Conservation (phyloP, 2,888 invertebrate species). For the Gnatocerus cornutus region DNA sequence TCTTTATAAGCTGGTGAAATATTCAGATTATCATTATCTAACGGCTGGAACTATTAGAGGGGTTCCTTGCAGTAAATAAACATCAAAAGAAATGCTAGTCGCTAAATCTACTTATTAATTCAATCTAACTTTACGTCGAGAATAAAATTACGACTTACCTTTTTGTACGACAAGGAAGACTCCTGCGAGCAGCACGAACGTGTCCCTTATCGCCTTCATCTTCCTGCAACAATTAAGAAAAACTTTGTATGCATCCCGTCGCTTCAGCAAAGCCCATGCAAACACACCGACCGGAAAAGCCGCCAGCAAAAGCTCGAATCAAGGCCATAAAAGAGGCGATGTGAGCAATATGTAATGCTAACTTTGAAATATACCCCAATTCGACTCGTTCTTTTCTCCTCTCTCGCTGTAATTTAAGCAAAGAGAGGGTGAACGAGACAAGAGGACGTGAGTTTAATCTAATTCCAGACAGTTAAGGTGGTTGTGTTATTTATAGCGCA, state of each 20-base stretch:
- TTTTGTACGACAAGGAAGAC: slow-evolving; percentile 43
- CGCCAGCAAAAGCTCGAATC: slow-evolving; percentile 52
- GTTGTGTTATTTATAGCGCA: slow-evolving; percentile 50
- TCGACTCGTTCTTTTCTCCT: slow-evolving; percentile 44
- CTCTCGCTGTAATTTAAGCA: slow-evolving; percentile 39
- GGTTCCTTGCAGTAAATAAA: neutral
- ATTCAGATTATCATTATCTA: slow-evolving; percentile 8
- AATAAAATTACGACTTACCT: slow-evolving; percentile 49
- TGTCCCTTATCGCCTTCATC: slow-evolving; percentile 52
- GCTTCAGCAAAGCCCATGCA: slow-evolving; percentile 42
- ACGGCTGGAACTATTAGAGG: neutral
- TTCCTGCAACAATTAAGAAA: slow-evolving; percentile 56
- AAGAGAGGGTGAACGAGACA: slow-evolving; percentile 41
- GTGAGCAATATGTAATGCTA: slow-evolving; percentile 56
- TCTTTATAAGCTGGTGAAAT: slow-evolving; percentile 16
- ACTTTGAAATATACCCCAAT: slow-evolving; percentile 56
- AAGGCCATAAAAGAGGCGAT: slow-evolving; percentile 56
- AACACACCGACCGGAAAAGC: slow-evolving; percentile 51
- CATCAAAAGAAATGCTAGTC: neutral
- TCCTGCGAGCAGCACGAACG: slow-evolving; percentile 29
- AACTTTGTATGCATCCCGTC: slow-evolving; percentile 35
- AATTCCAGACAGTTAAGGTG: slow-evolving; percentile 52
- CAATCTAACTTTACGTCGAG: neutral
- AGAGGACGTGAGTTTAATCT: slow-evolving; percentile 51
- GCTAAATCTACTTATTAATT: neutral